Evolutionary conservation across 2,888 invertebrate species (phyloP).

Genomic region (Cistogaster globosa): DNA sequence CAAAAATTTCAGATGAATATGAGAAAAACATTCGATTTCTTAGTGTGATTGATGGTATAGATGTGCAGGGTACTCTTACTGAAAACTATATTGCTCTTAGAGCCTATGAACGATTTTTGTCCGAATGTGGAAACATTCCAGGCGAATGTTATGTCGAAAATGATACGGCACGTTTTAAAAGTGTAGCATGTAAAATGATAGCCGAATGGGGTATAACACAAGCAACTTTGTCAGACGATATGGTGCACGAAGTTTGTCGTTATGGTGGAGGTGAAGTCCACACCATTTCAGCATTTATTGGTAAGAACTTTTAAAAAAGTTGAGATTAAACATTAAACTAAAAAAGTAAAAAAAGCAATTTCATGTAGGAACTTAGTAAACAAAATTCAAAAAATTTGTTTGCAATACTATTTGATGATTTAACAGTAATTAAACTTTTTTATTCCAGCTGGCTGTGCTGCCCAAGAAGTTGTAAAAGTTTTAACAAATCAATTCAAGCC

Average conservation of each 20-base stretch:
- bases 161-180: constrained; percentile 94
- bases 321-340: too few relatives aligned
- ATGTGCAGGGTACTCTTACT: constrained; percentile 93
- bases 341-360: too few relatives aligned
- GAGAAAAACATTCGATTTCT: constrained; percentile 84
- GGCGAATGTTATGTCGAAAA: constrained; percentile 95
- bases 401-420: not conserved
- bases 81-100: constrained; percentile 95
- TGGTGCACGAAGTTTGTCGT: constrained; percentile 96
- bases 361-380: too few relatives aligned
- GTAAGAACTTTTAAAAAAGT: constrained; percentile 78
- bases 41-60: constrained; percentile 87
- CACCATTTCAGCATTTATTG: constrained; percentile 95
- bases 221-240: constrained; percentile 93
- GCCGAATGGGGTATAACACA: constrained; percentile 92
- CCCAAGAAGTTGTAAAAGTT: constrained; percentile 98
- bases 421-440: not conserved
- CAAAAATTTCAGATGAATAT: constrained; percentile 92
- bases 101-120: constrained; percentile 94
- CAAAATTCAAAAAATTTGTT: too few relatives aligned
- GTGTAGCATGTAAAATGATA: constrained; percentile 88
- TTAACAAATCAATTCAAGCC: constrained; percentile 98
- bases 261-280: constrained; percentile 98
- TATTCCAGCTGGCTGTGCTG: constrained; percentile 92
- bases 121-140: constrained; percentile 94